These are phyloP conservation scores for Cinara cedri DNA, from an alignment of 2,888 invertebrate species.

Conservation along the genomic window DNA sequence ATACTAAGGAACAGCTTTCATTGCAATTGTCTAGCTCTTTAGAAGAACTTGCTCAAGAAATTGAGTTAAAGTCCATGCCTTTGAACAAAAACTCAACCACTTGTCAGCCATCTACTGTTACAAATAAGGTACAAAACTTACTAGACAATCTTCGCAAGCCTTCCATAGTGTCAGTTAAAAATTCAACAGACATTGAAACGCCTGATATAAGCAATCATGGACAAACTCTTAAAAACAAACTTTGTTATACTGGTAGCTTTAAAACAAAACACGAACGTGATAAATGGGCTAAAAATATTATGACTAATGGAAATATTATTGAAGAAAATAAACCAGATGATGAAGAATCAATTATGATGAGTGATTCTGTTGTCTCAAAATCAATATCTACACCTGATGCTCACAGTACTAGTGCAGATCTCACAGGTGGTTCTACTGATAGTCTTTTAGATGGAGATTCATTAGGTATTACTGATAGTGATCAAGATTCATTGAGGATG, in stretches of 20 bases:
- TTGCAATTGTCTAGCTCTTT: constrained; percentile 59
- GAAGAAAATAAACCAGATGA: constrained; percentile 52
- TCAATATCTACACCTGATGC: constrained; percentile 52
- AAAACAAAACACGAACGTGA: constrained; percentile 60
- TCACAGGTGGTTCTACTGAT: constrained; percentile 59
- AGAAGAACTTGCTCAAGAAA: constrained; percentile 59
- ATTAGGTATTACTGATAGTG: constrained; percentile 51
- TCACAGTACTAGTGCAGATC: constrained; percentile 58
- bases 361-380: constrained; percentile 51
- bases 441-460: constrained; percentile 59
- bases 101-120: not conserved
- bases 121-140: constrained; percentile 50
- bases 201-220: constrained; percentile 22
- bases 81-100: constrained; percentile 41
- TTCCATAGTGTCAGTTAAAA: constrained; percentile 46
- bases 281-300: constrained; percentile 59
- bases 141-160: constrained; percentile 57
- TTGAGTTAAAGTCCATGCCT: constrained; percentile 58
- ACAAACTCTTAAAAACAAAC: constrained; percentile 55
- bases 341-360: constrained; percentile 45
- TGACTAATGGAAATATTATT: constrained; percentile 49
- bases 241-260: constrained; percentile 60
- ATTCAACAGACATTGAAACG: constrained; percentile 40
- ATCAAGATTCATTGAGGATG: constrained; percentile 51
- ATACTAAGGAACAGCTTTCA: constrained; percentile 48